These are phyloP conservation scores for Garra rufa DNA, from an alignment of 2,113 vertebrate genomes.

Conservation along the genomic window DNA sequence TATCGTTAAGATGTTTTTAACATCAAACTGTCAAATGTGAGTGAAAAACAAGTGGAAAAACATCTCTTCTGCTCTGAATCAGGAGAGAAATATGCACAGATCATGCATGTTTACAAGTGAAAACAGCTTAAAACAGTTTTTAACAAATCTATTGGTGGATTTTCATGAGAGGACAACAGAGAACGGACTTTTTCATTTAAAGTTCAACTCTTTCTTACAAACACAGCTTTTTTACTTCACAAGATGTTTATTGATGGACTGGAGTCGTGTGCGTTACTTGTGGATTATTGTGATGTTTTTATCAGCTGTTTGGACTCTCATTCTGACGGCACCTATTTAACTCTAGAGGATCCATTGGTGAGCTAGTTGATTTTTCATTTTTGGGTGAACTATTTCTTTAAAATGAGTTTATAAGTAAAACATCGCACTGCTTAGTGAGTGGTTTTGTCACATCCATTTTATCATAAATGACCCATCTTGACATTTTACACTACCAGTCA, in stretches of 20 bases:
- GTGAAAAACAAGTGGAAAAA: too few relatives aligned
- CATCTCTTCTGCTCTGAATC: too few relatives aligned
- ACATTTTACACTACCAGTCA: too few relatives aligned
- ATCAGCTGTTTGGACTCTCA: not conserved
- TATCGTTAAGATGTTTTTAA: not conserved
- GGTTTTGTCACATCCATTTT: not conserved
- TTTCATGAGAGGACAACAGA: not conserved
- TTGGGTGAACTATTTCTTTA: not conserved
- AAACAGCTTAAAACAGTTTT: not conserved
- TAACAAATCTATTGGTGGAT: not conserved
- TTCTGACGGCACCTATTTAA: not conserved
- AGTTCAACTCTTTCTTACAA: not conserved
- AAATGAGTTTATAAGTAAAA: not conserved
- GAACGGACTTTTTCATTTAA: not conserved
- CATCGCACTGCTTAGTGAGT: not conserved
- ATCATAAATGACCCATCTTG: not conserved
- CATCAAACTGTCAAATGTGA: not conserved
- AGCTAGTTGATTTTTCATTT: not conserved
- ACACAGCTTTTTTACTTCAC: not conserved
- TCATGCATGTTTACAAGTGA: not conserved
- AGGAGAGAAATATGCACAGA: too few relatives aligned
- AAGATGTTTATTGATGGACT: not conserved
- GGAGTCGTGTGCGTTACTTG: not conserved
- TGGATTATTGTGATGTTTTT: not conserved
- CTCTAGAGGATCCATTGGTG: too few relatives aligned